A percentile compares a stretch with the other conserved stretches of the same genome.
These are phyloP conservation scores for Oreotrochilus melanogaster DNA, from an alignment of 2,113 vertebrate species.

Conservation along the genomic window DNA sequence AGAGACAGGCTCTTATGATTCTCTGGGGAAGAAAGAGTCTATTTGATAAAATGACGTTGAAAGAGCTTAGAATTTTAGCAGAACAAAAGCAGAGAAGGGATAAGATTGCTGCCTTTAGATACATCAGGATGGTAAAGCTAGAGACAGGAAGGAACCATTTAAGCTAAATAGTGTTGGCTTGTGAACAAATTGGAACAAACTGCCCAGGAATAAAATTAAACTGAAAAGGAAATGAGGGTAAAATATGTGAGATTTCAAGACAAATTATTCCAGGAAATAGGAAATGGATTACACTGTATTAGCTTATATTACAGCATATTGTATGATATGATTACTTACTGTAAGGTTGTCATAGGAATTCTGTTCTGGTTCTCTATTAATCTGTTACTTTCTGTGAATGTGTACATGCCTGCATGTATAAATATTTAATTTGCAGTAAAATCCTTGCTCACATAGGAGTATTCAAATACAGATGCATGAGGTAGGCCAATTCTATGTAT, in stretches of 20 bases:
- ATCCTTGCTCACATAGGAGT: not conserved
- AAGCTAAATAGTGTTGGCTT: slow-evolving; percentile 52
- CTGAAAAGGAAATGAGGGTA: slow-evolving; percentile 14
- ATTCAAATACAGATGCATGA: slow-evolving; percentile 15
- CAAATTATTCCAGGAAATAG: not conserved
- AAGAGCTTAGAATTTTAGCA: slow-evolving; percentile 49
- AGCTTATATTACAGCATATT: not conserved
- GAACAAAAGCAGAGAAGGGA: slow-evolving; percentile 49
- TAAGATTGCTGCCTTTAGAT: slow-evolving; percentile 56
- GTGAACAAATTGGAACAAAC: slow-evolving; percentile 56
- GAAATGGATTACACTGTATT: not conserved
- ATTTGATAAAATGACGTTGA: slow-evolving; percentile 30
- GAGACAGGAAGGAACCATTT: slow-evolving; percentile 69
- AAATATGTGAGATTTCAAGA: slow-evolving; percentile 1
- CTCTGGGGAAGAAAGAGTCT: slow-evolving; percentile 55
- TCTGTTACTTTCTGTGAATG: not conserved
- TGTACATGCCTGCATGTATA: not conserved
- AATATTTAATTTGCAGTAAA: slow-evolving; percentile 40
- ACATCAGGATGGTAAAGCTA: slow-evolving; percentile 53
- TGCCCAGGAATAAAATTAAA: slow-evolving; percentile 56
- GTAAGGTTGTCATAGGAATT: not conserved
- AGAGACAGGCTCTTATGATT: not conserved
- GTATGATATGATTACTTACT: not conserved
- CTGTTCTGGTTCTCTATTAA: not conserved
- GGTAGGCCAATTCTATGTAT: not conserved